A percentile compares a stretch with the other conserved stretches of the same genome.
phyloP scores from a whole-genome alignment of 2,888 invertebrate genomes.

The Idaea straminata region DNA sequence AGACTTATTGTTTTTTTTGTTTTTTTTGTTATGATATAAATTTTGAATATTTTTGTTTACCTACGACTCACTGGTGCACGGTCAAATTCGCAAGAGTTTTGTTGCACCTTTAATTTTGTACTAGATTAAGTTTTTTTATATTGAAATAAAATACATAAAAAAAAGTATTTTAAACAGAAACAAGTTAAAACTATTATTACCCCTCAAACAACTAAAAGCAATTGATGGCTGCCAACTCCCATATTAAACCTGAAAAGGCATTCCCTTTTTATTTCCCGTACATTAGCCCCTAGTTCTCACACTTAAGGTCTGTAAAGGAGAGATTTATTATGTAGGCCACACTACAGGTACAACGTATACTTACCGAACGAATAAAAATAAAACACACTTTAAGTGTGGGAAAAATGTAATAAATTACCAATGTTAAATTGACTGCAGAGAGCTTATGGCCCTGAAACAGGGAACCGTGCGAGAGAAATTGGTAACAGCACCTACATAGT shows the following conservation, averaged over 20 bases:
- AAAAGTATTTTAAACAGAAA: neutral
- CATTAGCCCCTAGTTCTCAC: constrained; percentile 58
- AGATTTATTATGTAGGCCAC: constrained; percentile 53
- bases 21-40: too few species aligned
- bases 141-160: too few species aligned
- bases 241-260: constrained; percentile 31
- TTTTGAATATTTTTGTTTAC: too few species aligned
- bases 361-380: constrained; percentile 52
- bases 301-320: constrained; percentile 49
- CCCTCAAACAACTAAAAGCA: neutral
- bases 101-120: too few species aligned
- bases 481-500: constrained; percentile 25
- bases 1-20: too few species aligned
- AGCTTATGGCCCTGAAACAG: constrained; percentile 65
- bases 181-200: neutral
- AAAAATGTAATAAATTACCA: constrained; percentile 72
- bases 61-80: too few species aligned
- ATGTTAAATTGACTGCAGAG: constrained; percentile 75
- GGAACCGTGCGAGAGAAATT: constrained; percentile 54
- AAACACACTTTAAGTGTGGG: constrained; percentile 61
- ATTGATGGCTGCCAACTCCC: constrained; percentile 15
- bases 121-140: too few species aligned
- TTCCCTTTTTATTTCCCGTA: constrained; percentile 46
- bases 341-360: constrained; percentile 54
- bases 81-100: too few species aligned